These are phyloP conservation scores for Chionis minor DNA, from an alignment of 2,113 vertebrate species.

Conservation along the genomic window DNA sequence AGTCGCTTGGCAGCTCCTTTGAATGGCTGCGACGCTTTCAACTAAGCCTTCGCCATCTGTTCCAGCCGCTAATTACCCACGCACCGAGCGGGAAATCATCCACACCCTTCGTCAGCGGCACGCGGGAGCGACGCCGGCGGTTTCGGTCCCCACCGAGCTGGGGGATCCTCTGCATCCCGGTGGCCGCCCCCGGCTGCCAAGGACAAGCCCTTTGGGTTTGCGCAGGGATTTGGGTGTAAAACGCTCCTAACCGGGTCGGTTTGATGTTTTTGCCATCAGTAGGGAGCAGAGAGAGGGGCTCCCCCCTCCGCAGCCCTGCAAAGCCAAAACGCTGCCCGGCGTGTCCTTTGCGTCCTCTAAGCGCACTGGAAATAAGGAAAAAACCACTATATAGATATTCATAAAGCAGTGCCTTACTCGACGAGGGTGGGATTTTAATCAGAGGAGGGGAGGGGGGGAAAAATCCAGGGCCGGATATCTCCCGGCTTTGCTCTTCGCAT, in stretches of 20 bases:
- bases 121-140: accelerated
- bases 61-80: not conserved
- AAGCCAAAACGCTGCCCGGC: accelerated
- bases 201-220: not conserved
- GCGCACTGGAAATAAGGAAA: not conserved
- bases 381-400: not conserved
- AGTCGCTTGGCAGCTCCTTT: not conserved
- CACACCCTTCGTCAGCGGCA: not conserved
- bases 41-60: not conserved
- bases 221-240: accelerated
- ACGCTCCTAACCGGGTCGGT: accelerated
- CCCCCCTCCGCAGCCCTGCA: too few relatives aligned
- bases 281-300: too few relatives aligned
- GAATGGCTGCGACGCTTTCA: not conserved
- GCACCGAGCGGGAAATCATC: not conserved
- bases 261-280: accelerated
- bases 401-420: not conserved
- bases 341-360: not conserved
- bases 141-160: not conserved
- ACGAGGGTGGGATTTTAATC: not conserved
- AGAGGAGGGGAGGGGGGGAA: not conserved
- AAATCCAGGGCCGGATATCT: not conserved
- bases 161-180: not conserved
- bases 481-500: not conserved
- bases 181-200: accelerated